Conservation (phyloP, 2,888 invertebrate genomes). For the Xestia c-nigrum region DNA sequence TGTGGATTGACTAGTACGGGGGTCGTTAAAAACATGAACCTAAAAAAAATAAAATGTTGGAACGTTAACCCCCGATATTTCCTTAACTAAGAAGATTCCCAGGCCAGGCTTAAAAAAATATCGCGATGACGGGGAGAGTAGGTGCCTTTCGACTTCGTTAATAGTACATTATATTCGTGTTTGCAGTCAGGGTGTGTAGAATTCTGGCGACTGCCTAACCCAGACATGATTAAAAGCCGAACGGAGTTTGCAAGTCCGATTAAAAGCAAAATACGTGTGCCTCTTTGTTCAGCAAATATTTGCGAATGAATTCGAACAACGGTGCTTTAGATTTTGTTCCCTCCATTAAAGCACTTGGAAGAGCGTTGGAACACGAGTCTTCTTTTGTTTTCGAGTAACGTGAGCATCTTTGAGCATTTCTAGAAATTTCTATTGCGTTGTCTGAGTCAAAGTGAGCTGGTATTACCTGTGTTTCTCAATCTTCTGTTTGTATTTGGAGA, state of each 20-base stretch:
- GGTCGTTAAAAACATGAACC: too few species aligned
- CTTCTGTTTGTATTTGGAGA: conserved; percentile 12
- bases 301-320: conserved; percentile 1
- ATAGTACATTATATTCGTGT: too few species aligned
- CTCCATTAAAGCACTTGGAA: conserved; percentile 43
- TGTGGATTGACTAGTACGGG: too few species aligned
- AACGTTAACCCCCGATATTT: too few species aligned
- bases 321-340: conserved; percentile 31
- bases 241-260: neutral
- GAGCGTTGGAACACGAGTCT: conserved; percentile 48
- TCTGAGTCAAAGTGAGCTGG: conserved; percentile 39
- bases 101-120: too few species aligned
- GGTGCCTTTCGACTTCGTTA: too few species aligned
- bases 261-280: neutral
- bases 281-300: neutral
- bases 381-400: conserved; percentile 61
- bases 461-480: conserved; percentile 39
- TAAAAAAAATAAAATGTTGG: neutral
- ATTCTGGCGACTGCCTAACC: neutral
- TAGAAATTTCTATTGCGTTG: conserved; percentile 58
- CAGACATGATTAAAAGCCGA: neutral
- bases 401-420: conserved; percentile 58
- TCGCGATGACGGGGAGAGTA: too few species aligned
- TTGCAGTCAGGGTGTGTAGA: neutral
- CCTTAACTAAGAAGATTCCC: too few species aligned